Evolutionary conservation across 2,888 invertebrate species (phyloP).

Genomic region (Synanthedon myopaeformis): DNA sequence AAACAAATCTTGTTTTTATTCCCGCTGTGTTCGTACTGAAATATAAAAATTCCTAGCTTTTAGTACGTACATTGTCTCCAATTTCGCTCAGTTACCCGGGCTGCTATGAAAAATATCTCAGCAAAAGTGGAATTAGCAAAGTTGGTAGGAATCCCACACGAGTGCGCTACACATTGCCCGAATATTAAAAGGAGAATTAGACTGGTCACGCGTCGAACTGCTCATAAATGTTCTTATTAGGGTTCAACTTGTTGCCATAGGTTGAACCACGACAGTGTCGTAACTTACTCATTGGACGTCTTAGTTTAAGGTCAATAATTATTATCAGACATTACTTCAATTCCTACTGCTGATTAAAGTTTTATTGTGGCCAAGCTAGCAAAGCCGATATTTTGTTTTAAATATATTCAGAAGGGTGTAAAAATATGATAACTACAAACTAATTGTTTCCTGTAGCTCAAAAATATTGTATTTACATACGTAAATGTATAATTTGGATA

Average conservation of each 20-base stretch:
- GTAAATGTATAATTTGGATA: no score
- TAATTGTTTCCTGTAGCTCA: no score
- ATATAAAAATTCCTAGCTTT: slow-evolving; percentile 44
- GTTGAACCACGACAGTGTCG: no score
- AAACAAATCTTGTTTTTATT: slow-evolving; percentile 36
- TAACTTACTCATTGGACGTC: no score
- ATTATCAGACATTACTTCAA: no score
- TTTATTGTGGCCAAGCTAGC: no score
- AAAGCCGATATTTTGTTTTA: no score
- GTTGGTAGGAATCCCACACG: slow-evolving; percentile 33
- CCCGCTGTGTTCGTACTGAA: slow-evolving; percentile 23
- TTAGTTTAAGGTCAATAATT: no score
- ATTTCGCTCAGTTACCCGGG: slow-evolving; percentile 33
- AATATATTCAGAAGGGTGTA: no score
- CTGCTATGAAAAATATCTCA: slow-evolving; percentile 38
- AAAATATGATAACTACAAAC: no score
- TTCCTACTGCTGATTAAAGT: no score
- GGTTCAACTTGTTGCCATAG: slow-evolving; percentile 17
- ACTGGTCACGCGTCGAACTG: slow-evolving; percentile 40
- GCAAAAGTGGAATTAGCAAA: slow-evolving; percentile 40
- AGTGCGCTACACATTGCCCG: slow-evolving; percentile 40
- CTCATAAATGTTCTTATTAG: slow-evolving; percentile 50
- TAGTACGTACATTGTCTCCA: slow-evolving; percentile 35
- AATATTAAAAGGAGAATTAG: slow-evolving; percentile 61
- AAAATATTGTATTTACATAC: no score